Conservation (phyloP, 2,113 vertebrate genomes). For the Sula dactylatra region DNA sequence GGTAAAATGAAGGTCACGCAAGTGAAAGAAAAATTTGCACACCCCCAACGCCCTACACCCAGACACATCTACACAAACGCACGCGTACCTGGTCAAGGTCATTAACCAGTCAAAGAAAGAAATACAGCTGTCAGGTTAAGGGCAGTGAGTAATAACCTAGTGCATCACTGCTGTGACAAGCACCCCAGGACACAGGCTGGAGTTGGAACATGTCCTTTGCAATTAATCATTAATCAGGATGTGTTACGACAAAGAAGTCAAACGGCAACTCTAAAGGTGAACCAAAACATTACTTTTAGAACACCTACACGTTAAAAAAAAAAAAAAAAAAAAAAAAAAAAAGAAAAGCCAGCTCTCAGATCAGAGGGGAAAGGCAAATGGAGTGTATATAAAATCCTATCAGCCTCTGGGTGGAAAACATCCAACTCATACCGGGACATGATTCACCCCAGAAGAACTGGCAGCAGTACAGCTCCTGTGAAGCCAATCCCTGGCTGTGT, state of each 20-base stretch:
- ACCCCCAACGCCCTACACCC: not conserved
- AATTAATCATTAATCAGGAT: constrained; percentile 43
- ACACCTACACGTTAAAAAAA: not conserved
- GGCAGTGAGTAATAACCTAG: constrained; percentile 41
- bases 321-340: not conserved
- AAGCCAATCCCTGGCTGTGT: not conserved
- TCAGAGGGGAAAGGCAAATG: not conserved
- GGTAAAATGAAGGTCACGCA: not conserved
- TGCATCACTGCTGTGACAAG: constrained; percentile 58
- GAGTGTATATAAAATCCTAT: not conserved
- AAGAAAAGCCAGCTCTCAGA: not conserved
- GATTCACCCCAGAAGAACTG: not conserved
- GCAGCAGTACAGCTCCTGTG: not conserved
- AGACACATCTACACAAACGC: not conserved
- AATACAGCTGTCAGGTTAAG: constrained; percentile 63
- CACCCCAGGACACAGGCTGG: constrained; percentile 50
- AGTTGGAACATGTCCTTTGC: constrained; percentile 46
- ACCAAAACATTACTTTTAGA: not conserved
- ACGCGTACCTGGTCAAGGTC: constrained; percentile 37
- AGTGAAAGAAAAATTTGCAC: not conserved
- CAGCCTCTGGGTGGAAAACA: not conserved
- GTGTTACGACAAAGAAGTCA: not conserved
- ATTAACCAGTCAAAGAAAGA: not conserved
- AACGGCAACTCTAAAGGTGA: constrained; percentile 34
- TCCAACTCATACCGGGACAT: not conserved